A percentile compares a stretch with the other conserved stretches of the same genome.
Evolutionary conservation across 2,113 vertebrate species (phyloP).

Genomic region (Charina bottae): DNA sequence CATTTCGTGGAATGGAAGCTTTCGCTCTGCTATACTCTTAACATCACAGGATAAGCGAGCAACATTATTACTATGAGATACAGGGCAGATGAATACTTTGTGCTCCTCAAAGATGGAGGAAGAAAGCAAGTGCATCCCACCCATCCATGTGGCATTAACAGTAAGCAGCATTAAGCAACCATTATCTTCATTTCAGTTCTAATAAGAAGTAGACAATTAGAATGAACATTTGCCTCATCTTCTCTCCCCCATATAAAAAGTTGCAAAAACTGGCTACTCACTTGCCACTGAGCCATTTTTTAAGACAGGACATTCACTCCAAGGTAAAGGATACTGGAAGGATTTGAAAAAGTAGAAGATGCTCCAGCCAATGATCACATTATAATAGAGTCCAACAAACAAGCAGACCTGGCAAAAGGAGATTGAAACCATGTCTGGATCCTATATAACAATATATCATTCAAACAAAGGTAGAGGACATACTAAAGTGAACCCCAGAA

Average conservation of each 20-base stretch:
- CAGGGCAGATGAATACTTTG: not conserved
- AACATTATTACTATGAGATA: not conserved
- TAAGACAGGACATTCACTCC: constrained; percentile 90
- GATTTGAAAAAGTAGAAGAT: constrained; percentile 99
- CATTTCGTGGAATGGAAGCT: not conserved
- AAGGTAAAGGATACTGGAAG: constrained; percentile 96
- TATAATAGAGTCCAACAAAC: constrained; percentile 96
- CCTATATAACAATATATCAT: rapidly evolving
- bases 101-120: not conserved
- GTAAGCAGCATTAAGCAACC: not conserved
- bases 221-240: not conserved
- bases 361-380: constrained; percentile 98
- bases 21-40: not conserved
- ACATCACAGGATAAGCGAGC: not conserved
- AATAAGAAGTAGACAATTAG: not conserved
- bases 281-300: constrained; percentile 85
- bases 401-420: constrained; percentile 84
- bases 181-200: not conserved
- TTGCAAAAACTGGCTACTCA: constrained; percentile 68
- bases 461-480: rapidly evolving
- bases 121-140: not conserved
- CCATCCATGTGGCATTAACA: not conserved
- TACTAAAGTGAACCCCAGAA: not conserved
- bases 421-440: not conserved
- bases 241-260: not conserved